These are phyloP conservation scores for Meloidogyne floridensis DNA, from an alignment of 1,140 invertebrate species.

Conservation along the genomic window DNA sequence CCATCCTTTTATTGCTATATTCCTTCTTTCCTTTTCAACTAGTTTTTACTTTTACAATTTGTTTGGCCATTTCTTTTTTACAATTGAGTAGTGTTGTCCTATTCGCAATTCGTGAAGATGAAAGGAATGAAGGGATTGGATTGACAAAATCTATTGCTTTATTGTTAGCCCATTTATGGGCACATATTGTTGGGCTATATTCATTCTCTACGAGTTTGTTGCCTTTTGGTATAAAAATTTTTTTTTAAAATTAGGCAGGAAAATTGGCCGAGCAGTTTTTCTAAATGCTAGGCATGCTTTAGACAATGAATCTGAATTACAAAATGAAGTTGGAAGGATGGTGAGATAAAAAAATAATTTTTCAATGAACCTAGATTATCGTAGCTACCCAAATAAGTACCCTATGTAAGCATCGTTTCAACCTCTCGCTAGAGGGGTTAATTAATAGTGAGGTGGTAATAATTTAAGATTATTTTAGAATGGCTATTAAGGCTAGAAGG, in stretches of 20 bases:
- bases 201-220: constrained; percentile 42
- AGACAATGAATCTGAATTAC: constrained; percentile 48
- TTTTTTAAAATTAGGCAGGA: constrained; percentile 2
- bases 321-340: constrained; percentile 47
- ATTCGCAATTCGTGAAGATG: not conserved
- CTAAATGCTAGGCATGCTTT: constrained; percentile 62
- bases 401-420: too few relatives aligned
- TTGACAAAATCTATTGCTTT: constrained; percentile 42
- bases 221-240: not conserved
- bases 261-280: constrained; percentile 56
- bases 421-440: too few relatives aligned
- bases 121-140: constrained; percentile 1
- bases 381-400: too few relatives aligned
- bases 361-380: too few relatives aligned
- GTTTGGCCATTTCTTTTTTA: constrained; percentile 27
- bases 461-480: too few relatives aligned
- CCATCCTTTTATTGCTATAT: constrained; percentile 40
- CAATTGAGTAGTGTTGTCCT: constrained; percentile 36
- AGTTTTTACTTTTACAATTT: not conserved
- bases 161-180: constrained; percentile 60
- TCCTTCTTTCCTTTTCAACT: constrained; percentile 44
- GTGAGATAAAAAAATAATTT: constrained; percentile 20
- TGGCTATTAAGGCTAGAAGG: too few relatives aligned
- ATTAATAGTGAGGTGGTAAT: too few relatives aligned
- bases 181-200: constrained; percentile 60